These are phyloP conservation scores for Drosophila quadrilineata DNA, from an alignment of 1,140 invertebrate genomes.

Conservation along the genomic window DNA sequence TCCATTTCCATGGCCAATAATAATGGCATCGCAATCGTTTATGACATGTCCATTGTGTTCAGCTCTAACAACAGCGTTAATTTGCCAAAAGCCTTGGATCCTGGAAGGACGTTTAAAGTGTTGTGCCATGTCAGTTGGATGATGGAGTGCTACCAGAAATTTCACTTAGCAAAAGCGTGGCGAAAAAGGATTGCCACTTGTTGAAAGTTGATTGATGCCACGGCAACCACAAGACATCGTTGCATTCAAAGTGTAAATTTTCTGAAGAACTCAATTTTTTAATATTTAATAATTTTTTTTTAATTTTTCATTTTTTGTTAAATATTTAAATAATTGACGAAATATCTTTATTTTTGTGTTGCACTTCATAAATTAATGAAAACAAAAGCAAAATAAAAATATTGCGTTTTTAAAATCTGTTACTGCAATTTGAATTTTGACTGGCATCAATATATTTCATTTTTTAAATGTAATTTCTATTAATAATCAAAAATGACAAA, in stretches of 20 bases:
- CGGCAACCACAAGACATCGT: neutral
- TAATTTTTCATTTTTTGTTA: too few species aligned
- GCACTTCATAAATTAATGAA: too few species aligned
- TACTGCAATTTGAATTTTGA: too few species aligned
- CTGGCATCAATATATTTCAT: too few species aligned
- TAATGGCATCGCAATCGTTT: slow-evolving; percentile 19
- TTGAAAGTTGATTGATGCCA: slow-evolving; percentile 68
- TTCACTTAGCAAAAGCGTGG: slow-evolving; percentile 47
- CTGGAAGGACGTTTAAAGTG: slow-evolving; percentile 27
- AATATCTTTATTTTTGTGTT: too few species aligned
- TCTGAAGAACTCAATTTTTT: neutral
- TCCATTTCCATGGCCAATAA: slow-evolving; percentile 45
- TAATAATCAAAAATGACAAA: too few species aligned
- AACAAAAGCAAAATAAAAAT: too few species aligned
- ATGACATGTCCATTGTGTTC: slow-evolving; percentile 9
- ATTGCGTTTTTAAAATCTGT: too few species aligned
- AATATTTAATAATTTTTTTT: too few species aligned
- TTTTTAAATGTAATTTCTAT: too few species aligned
- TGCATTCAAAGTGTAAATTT: neutral
- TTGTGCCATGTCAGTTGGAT: neutral
- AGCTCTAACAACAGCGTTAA: slow-evolving; percentile 53
- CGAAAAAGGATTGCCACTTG: too few species aligned
- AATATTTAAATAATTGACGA: too few species aligned
- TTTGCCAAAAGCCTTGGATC: slow-evolving; percentile 52
- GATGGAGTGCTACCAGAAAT: slow-evolving; percentile 24